Base-by-base conservation (phyloP, 2,113 vertebrate genomes). In the Gadus chalcogrammus region DNA sequence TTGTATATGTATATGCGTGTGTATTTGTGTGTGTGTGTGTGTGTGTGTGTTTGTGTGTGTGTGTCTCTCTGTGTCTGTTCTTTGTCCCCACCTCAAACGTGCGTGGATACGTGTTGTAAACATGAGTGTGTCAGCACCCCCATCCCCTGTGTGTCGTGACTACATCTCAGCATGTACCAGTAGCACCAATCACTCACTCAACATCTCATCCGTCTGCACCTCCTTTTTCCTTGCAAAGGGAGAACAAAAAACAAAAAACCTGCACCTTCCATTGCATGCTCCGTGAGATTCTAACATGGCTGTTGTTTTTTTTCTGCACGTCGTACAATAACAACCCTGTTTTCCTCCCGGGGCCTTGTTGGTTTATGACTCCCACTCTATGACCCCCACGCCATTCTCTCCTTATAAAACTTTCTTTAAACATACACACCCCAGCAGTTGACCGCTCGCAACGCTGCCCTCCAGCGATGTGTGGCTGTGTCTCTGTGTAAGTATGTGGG, bases 221-320 rank as follows among this genome's bases (percentile, higher is more conserved):
- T 68, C 86, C 87, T 85, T 91, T 82, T 91, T 82, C 89, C 77
- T 89, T 90, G 83, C 91, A 87, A 76, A 90, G 90, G 90, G 92
- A 87, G 83, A 35, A 35, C 31, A 35, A 35, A 35, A 4, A 4
- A 35, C 2, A 35, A 35, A 77, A 81, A 24, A 24, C 20, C 92
- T 88, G 80, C 74, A 85, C 86, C 70, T 90, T 86, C 55, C 89
- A 76, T 83, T 94, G 95, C 96, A 96, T 95, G 95, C 91, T 89
- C 90, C 91, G 89, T 67, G 20, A 77, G 62, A 75, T 76, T 79
- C 71, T 83, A 79, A 76, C 35, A 71, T 81, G 63, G 82, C 76
- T 83, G 73, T 70, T 68, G 31, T 35, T 35, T 35, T 35, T n/a
- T 85, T 86, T 69, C 24, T 87, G 87, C 88, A 89, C 87, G 89